A percentile compares a stretch with the other conserved stretches of the same genome.
These are phyloP conservation scores for Chirona hameri DNA, from an alignment of 2,888 invertebrate species.

Conservation along the genomic window DNA sequence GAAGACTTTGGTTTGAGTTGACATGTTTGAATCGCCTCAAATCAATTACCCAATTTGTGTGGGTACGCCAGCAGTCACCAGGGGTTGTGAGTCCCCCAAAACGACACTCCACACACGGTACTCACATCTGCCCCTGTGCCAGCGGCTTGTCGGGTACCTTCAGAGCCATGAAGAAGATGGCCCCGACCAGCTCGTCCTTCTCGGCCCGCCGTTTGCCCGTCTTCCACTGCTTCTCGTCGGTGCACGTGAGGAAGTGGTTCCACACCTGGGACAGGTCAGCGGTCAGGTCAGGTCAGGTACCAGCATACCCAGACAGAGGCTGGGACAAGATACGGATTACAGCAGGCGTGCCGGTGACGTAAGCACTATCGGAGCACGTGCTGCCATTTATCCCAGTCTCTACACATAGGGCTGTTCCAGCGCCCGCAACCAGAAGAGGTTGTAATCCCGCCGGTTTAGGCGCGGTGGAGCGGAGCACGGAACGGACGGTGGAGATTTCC, in stretches of 20 bases:
- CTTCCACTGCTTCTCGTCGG: constrained; percentile 97
- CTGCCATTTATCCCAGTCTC: no score
- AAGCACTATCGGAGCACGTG: no score
- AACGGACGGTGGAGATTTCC: no score
- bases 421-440: no score
- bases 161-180: constrained; percentile 85
- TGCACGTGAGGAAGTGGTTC: constrained; percentile 95
- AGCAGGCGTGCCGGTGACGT: neutral
- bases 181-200: constrained; percentile 83
- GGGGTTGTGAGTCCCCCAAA: no score
- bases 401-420: no score
- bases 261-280: constrained; percentile 60
- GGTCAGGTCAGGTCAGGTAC: neutral
- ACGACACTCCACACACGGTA: constrained; percentile 34
- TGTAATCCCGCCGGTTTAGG: no score
- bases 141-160: constrained; percentile 77
- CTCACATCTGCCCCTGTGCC: constrained; percentile 52
- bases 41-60: no score
- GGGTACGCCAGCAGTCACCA: no score
- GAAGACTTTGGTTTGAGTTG: no score
- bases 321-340: neutral
- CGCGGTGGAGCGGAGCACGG: no score
- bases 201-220: constrained; percentile 92
- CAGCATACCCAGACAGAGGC: neutral
- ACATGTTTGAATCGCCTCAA: no score